Evolutionary conservation across 1,140 invertebrate genomes (phyloP).

Genomic region (Bombus sibiricus): DNA sequence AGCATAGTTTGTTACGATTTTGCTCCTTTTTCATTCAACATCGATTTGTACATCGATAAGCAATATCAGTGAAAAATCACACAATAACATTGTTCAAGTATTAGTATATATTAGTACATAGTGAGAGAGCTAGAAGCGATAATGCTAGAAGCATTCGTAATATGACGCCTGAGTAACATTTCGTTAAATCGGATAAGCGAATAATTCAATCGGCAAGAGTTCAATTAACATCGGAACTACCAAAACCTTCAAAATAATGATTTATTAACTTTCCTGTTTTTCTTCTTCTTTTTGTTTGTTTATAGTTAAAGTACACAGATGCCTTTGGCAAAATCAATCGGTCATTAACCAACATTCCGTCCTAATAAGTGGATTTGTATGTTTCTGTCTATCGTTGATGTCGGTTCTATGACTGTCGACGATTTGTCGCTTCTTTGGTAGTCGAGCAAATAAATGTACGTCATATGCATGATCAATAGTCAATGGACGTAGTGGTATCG

Average conservation of each 20-base stretch:
- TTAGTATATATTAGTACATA: too few relatives aligned
- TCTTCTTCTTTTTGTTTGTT: too few relatives aligned
- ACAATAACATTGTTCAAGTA: too few relatives aligned
- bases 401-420: not conserved
- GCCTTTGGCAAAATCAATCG: not conserved
- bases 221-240: too few relatives aligned
- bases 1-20: too few relatives aligned
- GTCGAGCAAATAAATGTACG: slow-evolving; percentile 37
- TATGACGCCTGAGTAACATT: too few relatives aligned
- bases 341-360: not conserved
- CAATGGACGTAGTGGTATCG: slow-evolving; percentile 38
- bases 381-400: not conserved
- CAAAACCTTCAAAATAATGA: not conserved
- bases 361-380: not conserved
- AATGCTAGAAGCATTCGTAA: too few relatives aligned
- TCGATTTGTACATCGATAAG: too few relatives aligned
- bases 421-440: slow-evolving; percentile 11
- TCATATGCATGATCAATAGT: slow-evolving; percentile 40
- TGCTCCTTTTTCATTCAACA: too few relatives aligned
- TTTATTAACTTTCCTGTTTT: not conserved
- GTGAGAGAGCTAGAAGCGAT: too few relatives aligned
- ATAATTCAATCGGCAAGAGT: not conserved
- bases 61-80: too few relatives aligned
- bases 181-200: too few relatives aligned
- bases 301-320: not conserved